Percentiles rank a stretch among this genome's conserved stretches.
Conservation (phyloP, 2,888 invertebrate species). For the Hydroisotoma schaefferi region DNA sequence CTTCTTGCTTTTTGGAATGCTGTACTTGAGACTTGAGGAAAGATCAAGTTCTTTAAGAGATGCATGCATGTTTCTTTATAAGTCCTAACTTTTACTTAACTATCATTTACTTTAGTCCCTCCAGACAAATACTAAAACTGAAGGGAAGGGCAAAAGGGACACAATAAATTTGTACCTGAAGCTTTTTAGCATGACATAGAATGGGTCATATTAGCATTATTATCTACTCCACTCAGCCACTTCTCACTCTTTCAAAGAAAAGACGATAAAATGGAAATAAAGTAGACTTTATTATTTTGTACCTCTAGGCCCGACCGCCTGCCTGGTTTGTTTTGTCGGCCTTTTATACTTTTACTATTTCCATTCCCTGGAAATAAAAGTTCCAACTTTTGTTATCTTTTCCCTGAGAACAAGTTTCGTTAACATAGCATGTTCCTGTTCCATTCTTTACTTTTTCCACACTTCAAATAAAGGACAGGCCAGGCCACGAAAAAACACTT, state of each 20-base stretch:
- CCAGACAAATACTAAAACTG: background rate
- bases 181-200: background rate
- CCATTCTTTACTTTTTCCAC: slow-evolving; percentile 9
- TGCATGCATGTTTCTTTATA: too few species aligned
- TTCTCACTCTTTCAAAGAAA: slow-evolving; percentile 8
- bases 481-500: background rate
- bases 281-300: slow-evolving; percentile 1
- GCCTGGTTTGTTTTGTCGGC: slow-evolving; percentile 5
- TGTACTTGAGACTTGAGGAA: too few species aligned
- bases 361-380: background rate
- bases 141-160: slow-evolving; percentile 4
- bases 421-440: background rate
- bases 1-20: too few species aligned
- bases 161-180: slow-evolving; percentile 10
- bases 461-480: background rate
- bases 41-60: too few species aligned
- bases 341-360: background rate
- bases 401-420: slow-evolving; percentile 1
- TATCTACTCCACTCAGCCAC: slow-evolving; percentile 4
- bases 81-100: too few species aligned
- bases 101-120: too few species aligned
- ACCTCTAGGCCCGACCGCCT: background rate
- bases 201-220: slow-evolving; percentile 6
- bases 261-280: slow-evolving; percentile 13
- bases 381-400: background rate